These are phyloP conservation scores for Lasioglossum morio DNA, from an alignment of 2,888 invertebrate genomes.

Conservation along the genomic window DNA sequence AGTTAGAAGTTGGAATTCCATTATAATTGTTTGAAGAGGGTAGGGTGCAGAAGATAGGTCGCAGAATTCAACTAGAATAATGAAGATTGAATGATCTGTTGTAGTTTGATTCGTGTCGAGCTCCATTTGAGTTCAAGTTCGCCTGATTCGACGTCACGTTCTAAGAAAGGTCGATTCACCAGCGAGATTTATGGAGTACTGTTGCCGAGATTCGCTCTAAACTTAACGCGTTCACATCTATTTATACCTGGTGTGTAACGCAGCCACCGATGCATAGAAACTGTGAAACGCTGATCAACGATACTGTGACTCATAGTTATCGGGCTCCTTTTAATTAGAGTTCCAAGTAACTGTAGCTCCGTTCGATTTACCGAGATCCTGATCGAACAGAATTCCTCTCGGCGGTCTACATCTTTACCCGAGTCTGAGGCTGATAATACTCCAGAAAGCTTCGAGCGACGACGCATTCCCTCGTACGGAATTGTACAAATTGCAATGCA, in stretches of 20 bases:
- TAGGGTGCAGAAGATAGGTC: neutral
- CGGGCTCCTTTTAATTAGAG: conserved; percentile 6
- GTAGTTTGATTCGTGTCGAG: too few relatives aligned
- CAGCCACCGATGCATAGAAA: neutral
- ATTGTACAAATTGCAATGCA: neutral
- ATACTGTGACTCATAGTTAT: neutral
- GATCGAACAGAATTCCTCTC: neutral
- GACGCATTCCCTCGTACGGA: neutral
- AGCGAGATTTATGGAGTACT: conserved; percentile 7
- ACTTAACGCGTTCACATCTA: neutral
- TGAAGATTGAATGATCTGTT: neutral
- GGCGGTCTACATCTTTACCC: neutral
- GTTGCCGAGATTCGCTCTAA: conserved; percentile 16
- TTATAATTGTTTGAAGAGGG: neutral
- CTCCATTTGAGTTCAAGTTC: neutral
- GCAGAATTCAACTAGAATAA: neutral
- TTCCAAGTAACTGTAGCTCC: neutral
- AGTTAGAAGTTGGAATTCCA: neutral
- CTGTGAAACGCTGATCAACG: neutral
- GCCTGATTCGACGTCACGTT: conserved; percentile 5
- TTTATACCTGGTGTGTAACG: conserved; percentile 15
- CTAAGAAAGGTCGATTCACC: conserved; percentile 1
- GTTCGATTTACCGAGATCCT: neutral
- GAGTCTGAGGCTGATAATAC: neutral
- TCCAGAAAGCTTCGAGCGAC: neutral